Evolutionary conservation across 2,888 invertebrate genomes (phyloP), one percentile per base, ranked within the genome.

Genomic region (Crioceris asparagi): DNA sequence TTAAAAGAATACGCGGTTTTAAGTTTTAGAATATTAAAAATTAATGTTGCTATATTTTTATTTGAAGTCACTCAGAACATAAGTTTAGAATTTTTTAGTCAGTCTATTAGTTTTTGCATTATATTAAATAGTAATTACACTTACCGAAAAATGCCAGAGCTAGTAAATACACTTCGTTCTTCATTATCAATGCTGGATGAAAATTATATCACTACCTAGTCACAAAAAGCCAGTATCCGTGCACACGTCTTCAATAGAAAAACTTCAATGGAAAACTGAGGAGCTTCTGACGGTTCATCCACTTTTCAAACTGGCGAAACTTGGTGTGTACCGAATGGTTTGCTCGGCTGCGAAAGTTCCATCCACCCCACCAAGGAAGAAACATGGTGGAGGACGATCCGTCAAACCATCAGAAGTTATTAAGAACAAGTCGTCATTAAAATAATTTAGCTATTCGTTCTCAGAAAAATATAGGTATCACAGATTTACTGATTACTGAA

Each of bases 231-330:
- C 15, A 5, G 12, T 14, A 27, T 4, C 27, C 27, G 27, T 41
- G 32, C 39, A 40, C 46, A 27, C 31, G 41, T 44, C 45, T 46
- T 33, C 37, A 45, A 45, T 41, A 39, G 31, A 33, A 41, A 39
- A 39, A 41, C 36, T 39, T 44, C 50, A 47, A 39, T 40, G 38
- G 41, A 40, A 40, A 40, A 53, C 52, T 54, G 52, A 45, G 50
- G 46, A 47, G 34, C 36, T 38, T 29, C 40, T 33, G 44, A 33
- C 14, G 36, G 44, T 46, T 48, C 50, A 51, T 47, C 48, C 46
- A 48, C 47, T 54, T 54, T 54, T 54, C 49, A 53, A 49, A 52
- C 49, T 49, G 46, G 43, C 46, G 38, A 41, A 38, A 36, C 37
- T 32, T 41, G n/a, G n/a, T n/a, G n/a, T n/a, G n/a, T 36, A 32